These are phyloP conservation scores for Drosophila trapezifrons DNA, from an alignment of 1,140 invertebrate genomes.

Conservation along the genomic window DNA sequence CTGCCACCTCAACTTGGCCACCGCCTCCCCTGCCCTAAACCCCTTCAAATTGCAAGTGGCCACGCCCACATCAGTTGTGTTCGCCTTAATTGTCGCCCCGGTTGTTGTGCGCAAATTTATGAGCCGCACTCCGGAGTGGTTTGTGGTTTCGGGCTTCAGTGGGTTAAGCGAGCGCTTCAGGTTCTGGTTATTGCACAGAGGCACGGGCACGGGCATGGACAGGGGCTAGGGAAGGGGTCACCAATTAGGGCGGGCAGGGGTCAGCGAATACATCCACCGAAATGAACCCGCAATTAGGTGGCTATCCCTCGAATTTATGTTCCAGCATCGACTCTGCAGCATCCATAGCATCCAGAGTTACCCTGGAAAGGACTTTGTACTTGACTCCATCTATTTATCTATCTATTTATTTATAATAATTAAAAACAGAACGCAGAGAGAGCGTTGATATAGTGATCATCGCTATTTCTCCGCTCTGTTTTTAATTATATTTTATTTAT, in stretches of 20 bases:
- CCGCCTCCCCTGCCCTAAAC: neutral
- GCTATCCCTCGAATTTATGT: neutral
- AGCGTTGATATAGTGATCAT: too few relatives aligned
- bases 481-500: too few relatives aligned
- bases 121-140: slow-evolving; percentile 60
- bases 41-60: slow-evolving; percentile 59
- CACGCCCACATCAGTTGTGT: slow-evolving; percentile 58
- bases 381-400: too few relatives aligned
- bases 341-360: neutral
- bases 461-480: too few relatives aligned
- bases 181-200: slow-evolving; percentile 71
- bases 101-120: slow-evolving; percentile 73
- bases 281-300: slow-evolving; percentile 13
- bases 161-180: slow-evolving; percentile 53
- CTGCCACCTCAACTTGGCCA: slow-evolving; percentile 45
- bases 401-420: too few relatives aligned
- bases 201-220: neutral
- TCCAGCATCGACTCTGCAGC: neutral
- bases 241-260: slow-evolving; percentile 52
- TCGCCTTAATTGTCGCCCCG: slow-evolving; percentile 33
- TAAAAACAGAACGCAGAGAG: too few relatives aligned
- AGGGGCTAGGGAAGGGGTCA: slow-evolving; percentile 16
- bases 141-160: slow-evolving; percentile 29
- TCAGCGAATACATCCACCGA: neutral
- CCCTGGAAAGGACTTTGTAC: too few relatives aligned